Conservation (phyloP, 2,888 invertebrate genomes). For the Chrysolina haemoptera region DNA sequence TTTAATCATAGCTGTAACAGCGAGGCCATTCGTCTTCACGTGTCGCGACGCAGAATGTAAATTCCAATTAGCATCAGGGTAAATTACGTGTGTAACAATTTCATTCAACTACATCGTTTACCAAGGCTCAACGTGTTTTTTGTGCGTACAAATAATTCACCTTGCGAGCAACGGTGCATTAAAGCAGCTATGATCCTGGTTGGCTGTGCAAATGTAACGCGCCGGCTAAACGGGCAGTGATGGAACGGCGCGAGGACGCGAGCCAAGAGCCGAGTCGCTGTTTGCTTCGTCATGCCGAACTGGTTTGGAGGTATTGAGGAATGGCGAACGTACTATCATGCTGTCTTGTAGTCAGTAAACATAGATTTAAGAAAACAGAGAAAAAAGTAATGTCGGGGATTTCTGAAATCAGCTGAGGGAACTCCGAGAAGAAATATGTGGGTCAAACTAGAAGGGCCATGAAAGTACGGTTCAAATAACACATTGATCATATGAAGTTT, state of each 20-base stretch:
- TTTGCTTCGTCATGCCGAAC: background rate
- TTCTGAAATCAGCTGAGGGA: too few species aligned
- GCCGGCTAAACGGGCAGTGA: conserved; percentile 58
- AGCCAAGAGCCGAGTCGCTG: conserved; percentile 5
- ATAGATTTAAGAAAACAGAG: too few species aligned
- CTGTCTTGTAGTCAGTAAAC: too few species aligned
- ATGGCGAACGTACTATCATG: too few species aligned
- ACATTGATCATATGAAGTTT: too few species aligned
- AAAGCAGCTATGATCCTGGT: conserved; percentile 57
- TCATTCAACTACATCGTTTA: conserved; percentile 66
- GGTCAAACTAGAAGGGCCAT: too few species aligned
- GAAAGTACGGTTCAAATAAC: too few species aligned
- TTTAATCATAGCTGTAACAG: conserved; percentile 13
- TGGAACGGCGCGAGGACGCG: conserved; percentile 42
- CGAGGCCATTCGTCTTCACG: conserved; percentile 32
- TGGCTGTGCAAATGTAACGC: conserved; percentile 65
- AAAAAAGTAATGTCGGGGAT: too few species aligned
- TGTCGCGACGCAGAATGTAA: conserved; percentile 40
- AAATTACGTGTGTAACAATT: conserved; percentile 59
- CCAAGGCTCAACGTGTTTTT: conserved; percentile 59
- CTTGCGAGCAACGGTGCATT: conserved; percentile 65
- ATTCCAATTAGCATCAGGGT: conserved; percentile 52
- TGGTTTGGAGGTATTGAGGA: background rate
- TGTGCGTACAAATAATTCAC: conserved; percentile 65
- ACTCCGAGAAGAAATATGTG: too few species aligned